Evolutionary conservation across 2,797 vertebrate species (phyloP), one percentile per base, ranked within the genome.

Genomic region (Myotis myotis): DNA sequence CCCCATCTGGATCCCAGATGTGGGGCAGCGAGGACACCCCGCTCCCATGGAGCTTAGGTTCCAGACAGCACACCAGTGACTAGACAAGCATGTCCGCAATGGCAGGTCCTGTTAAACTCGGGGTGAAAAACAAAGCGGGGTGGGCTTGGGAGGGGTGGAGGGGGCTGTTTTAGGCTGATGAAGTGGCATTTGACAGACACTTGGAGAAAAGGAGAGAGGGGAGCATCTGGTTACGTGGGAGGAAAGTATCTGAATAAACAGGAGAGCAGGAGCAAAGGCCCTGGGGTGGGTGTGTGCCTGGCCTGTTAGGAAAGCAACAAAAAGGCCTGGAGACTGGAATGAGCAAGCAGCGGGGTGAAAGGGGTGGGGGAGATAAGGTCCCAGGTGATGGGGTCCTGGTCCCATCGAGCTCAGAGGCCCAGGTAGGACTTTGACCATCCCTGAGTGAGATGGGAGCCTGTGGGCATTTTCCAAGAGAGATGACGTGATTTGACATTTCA

Each of bases 11-110:
- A 51, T 44, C 47, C 6, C 80, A n/a, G 80, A 3, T 1, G 7
- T 0, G n/a, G 44, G 51, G n/a, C 25, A 1, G 15, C 2, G 6
- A 38, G 6, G 10, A 23, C 4, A 1, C 17, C 72, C 25, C 36
- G 74, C n/a, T 38, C 47, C 49, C 6, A 0, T 0, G 15, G 55
- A 30, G 19, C 53, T 49, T 20, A 4, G 1, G 23, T 49, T 33
- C 74, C 30, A 6, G 44, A 6, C 15, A 10, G 53, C 4, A 22
- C 49, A 3, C 78, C 6, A 2, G 1, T 0, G 0, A 4, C 1
- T 23, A 64, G 47, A 66, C 2, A 22, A 60, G 12, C 16, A 3
- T 12, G 17, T 36, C 17, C n/a, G 0, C 20, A 12, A 7, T 2
- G 1, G 53, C 62, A 55, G n/a, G 1, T 51, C 6, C 1, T 19